Base-by-base conservation (phyloP, 2,797 vertebrate genomes). In the Pseudochaenichthys georgianus region DNA sequence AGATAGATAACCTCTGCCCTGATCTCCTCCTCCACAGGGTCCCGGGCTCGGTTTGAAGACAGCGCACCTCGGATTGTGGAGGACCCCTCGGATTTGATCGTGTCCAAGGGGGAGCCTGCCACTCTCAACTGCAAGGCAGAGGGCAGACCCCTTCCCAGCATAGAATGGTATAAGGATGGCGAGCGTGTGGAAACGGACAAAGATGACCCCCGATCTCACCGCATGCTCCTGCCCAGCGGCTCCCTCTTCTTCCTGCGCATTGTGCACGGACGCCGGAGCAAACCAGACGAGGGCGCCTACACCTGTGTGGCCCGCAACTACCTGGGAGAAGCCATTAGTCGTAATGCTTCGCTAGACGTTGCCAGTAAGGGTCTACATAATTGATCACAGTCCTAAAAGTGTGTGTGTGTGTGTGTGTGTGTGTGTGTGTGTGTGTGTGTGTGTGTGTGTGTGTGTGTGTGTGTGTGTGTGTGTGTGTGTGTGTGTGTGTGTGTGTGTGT, bases 121-220 rank as follows among this genome's bases (percentile, higher is more conserved):
- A 99, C 97, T 1, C 92, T 99, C 76, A 98, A 96, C 93, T 99
- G 98, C 83, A 97, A 96, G 53, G 97, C 97, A 0, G 98, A 98
- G 78, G 98, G 98, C 0, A 92, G 96, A 0, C 98, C 98, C 0
- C 13, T 86, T 0, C 98, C 98, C 0, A 87, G 82, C 0, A 94
- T 99, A 13, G 97, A 99, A 87, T 99, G 98, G 98, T 99, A 97
- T 88, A 98, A 98, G 65, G 97, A 99, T 0, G 98, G 97, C 0
- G 97, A 98, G 65, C 93, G 97, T 0, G 98, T 99, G 81, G 97
- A 97, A 86, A 99, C 98, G 0, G 97, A 97, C 83, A 93, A 89
- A 9, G 98, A 99, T 5, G 97, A 99, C 73, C 97, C 97, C 0
- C 97, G 97, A 0, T 98, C 98, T 0, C 98, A 99, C 86, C 97